A percentile compares a stretch with the other conserved stretches of the same genome.
phyloP scores from a whole-genome alignment of 2,797 vertebrate species.

The Podarcis siculus region DNA sequence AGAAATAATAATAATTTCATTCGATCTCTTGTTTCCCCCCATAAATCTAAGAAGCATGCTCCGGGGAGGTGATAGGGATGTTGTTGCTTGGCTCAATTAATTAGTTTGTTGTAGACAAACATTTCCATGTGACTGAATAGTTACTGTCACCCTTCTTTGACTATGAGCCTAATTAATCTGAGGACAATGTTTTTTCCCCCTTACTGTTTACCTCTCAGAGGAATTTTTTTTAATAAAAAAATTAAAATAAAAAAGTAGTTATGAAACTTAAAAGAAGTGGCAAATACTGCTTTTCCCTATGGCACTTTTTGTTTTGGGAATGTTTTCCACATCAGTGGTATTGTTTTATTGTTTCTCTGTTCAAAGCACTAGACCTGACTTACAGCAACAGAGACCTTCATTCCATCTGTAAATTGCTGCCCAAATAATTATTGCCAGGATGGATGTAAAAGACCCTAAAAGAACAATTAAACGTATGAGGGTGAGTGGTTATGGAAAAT shows the following conservation, averaged over 20 bases:
- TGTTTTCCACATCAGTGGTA: background rate
- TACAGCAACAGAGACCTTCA: background rate
- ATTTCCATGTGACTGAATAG: background rate
- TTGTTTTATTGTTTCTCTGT: background rate
- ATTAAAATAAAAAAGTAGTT: background rate
- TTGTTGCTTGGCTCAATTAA: background rate
- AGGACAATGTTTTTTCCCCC: background rate
- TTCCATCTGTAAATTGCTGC: background rate
- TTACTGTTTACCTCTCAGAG: conserved; percentile 15
- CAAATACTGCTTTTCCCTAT: conserved; percentile 1
- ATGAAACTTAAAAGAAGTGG: background rate
- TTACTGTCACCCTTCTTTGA: background rate
- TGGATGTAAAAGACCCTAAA: background rate
- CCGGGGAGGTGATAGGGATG: background rate
- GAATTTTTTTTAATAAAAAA: conserved; percentile 1
- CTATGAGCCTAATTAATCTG: background rate
- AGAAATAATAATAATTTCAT: background rate
- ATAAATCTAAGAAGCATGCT: background rate
- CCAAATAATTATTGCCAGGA: background rate
- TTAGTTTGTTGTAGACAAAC: background rate
- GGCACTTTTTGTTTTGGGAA: background rate
- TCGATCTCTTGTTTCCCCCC: background rate
- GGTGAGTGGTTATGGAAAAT: background rate
- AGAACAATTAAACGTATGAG: background rate
- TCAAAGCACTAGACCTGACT: background rate